Base-by-base conservation (phyloP, 2,888 invertebrate genomes). In the Agonopterix heracliana region DNA sequence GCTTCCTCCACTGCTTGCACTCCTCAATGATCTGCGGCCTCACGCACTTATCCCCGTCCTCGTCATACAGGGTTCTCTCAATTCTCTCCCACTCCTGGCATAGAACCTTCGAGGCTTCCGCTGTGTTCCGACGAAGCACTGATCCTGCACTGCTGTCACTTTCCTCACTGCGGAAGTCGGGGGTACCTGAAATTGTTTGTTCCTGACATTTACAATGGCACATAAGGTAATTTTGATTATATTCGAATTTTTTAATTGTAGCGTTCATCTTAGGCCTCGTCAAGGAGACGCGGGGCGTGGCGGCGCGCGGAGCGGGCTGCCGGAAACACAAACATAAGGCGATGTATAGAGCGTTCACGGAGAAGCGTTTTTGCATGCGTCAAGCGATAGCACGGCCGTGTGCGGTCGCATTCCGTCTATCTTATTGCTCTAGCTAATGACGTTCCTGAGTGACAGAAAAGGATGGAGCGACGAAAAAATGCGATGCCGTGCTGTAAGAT, bases 1-100 rank as follows among this genome's bases (percentile, higher is more conserved):
- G 70, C 50, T 86, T 74, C 52, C 84, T 87, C 92, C 92, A 92
- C 60, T 90, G 90, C 50, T 83, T 81, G 60, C 90, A 91, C 66
- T 92, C 91, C 36, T 91, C 89, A 54, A 86, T 70, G 54, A 91
- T 89, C 48, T 89, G 88, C 44, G 86, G 78, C 34, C 84, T 58
- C 1, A 76, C 76, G 43, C 84, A 81, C 53, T 89, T 88, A 56
- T 84, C 84, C 1, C 89, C 86, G 17, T 89, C 89, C 57, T 89
- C 87, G 67, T 90, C 81, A 60, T 90, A 90, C 34, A 91, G 64
- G 10, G 91, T 89, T 59, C 90, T 82, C 61, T 91, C 90, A 58
- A 92, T 90, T 49, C 84, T 74, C 45, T 90, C 87, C 80, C 90
- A 89, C 74, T 92, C 91, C 1, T 78, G 71, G n/a, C 81, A 77